Percentiles rank a stretch among this genome's conserved stretches.
Evolutionary conservation across 2,113 vertebrate species (phyloP).

Genomic region (Ophthalmotilapia sp.): DNA sequence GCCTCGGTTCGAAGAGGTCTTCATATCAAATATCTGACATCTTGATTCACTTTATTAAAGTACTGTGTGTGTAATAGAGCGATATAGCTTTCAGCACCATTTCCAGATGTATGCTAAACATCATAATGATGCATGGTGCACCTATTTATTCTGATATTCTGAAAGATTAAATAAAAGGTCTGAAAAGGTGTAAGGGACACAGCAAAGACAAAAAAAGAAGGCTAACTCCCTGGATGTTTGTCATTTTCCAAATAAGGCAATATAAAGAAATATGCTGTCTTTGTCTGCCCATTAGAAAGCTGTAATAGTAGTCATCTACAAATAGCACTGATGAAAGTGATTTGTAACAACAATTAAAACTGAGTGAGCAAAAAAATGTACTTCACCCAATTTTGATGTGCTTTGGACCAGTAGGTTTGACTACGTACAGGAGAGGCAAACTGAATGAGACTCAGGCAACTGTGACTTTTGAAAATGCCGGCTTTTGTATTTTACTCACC

Average conservation of each 20-base stretch:
- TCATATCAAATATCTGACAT: slow-evolving; percentile 31
- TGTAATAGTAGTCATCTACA: neutral
- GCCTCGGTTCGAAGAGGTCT: slow-evolving; percentile 12
- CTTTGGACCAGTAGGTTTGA: neutral
- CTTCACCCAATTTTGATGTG: neutral
- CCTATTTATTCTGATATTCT: neutral
- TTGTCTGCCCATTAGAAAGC: neutral
- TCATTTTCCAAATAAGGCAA: neutral
- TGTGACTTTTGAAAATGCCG: neutral
- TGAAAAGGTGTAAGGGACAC: neutral
- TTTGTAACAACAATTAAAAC: neutral
- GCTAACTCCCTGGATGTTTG: neutral
- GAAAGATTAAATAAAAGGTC: neutral
- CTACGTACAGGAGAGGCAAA: neutral
- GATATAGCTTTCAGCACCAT: neutral
- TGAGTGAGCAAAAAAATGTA: neutral
- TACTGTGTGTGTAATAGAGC: neutral
- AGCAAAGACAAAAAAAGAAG: neutral
- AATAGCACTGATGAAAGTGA: neutral
- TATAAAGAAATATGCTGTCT: neutral
- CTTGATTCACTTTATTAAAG: slow-evolving; percentile 36
- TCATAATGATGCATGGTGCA: neutral
- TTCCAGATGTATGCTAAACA: neutral
- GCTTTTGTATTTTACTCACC: neutral
- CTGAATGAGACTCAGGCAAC: neutral